phyloP scores from a whole-genome alignment of 2,113 vertebrate genomes.

The Cochlearius cochlearius region DNA sequence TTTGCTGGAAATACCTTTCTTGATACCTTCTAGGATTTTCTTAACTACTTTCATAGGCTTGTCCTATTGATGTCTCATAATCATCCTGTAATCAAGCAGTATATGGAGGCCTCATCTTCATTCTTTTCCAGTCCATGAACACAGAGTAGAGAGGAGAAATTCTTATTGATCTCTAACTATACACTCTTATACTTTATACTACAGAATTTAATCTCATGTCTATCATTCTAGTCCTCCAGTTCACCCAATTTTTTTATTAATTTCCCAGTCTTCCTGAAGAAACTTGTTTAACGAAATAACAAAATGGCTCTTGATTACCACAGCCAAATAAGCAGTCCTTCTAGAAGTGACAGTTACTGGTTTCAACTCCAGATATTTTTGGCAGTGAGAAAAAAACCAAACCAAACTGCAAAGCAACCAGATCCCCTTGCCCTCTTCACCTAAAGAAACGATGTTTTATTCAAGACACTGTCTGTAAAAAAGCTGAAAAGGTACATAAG shows the following conservation, averaged over 20 bases:
- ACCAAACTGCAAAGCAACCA: background rate
- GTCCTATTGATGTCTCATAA: background rate
- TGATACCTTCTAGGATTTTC: background rate
- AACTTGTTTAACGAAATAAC: background rate
- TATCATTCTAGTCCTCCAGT: background rate
- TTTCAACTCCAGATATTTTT: background rate
- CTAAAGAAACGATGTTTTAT: background rate
- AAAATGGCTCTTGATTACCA: background rate
- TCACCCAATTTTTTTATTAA: background rate
- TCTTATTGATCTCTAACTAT: background rate
- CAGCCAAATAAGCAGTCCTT: background rate
- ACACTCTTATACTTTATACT: background rate
- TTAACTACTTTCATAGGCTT: background rate
- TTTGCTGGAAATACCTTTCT: background rate
- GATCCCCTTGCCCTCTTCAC: background rate
- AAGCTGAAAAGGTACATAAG: background rate
- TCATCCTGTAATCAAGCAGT: background rate
- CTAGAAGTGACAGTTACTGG: background rate
- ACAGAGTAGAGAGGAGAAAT: background rate
- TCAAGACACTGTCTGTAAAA: background rate
- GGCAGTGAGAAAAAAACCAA: background rate
- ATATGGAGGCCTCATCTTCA: background rate
- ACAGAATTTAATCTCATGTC: background rate
- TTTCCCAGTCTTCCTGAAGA: background rate
- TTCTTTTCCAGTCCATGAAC: background rate